Evolutionary conservation across 2,888 invertebrate species (phyloP).

Genomic region (Tortricodes alternella): DNA sequence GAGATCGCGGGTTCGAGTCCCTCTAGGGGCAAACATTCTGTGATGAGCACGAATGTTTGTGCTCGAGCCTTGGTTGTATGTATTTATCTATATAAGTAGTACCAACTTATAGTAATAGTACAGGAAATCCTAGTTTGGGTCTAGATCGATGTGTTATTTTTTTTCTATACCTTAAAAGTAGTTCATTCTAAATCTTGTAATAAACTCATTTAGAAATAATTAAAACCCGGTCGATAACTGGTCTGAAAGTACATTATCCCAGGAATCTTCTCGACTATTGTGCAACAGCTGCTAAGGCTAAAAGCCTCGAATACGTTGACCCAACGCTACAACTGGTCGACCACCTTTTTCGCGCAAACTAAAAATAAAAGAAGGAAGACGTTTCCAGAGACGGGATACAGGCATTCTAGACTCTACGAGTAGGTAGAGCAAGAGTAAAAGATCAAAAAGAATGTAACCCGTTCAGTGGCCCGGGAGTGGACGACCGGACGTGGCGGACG

Average conservation of each 20-base stretch:
- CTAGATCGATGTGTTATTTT: too few relatives aligned
- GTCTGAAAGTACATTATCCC: conserved; percentile 21
- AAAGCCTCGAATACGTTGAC: conserved; percentile 75
- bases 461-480: conserved; percentile 65
- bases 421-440: conserved; percentile 42
- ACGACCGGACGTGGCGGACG: conserved; percentile 51
- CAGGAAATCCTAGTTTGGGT: too few relatives aligned
- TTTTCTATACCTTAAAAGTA: not conserved
- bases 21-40: too few relatives aligned
- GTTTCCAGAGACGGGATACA: conserved; percentile 63
- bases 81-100: too few relatives aligned
- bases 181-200: not conserved
- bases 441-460: conserved; percentile 62
- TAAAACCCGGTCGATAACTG: conserved; percentile 12
- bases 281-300: conserved; percentile 78
- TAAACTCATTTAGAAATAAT: conserved; percentile 3
- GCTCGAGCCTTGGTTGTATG: too few relatives aligned
- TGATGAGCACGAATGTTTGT: too few relatives aligned
- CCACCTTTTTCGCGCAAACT: conserved; percentile 70
- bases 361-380: conserved; percentile 76
- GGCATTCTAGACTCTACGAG: conserved; percentile 63
- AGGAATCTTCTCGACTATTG: conserved; percentile 73
- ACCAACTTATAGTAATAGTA: too few relatives aligned
- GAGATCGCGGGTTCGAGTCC: too few relatives aligned
- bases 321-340: conserved; percentile 63